Conservation (phyloP, 1,140 invertebrate genomes). For the Lutraria rhynchaena region DNA sequence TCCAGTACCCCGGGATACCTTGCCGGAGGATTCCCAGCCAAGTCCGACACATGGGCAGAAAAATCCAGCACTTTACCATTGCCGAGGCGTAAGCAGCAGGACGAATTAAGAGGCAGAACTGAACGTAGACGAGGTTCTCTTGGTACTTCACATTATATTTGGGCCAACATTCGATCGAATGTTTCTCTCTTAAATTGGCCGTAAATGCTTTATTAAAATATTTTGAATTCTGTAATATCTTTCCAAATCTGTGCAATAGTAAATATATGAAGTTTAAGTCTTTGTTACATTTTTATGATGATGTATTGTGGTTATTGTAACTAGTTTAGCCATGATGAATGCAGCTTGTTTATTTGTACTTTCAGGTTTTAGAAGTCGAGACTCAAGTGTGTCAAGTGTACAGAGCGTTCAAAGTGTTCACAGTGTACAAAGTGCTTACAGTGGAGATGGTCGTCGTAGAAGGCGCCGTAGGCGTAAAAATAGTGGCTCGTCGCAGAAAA, state of each 20-base stretch:
- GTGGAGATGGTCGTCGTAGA: slow-evolving; percentile 29
- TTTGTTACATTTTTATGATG: no score
- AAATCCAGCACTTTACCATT: slow-evolving; percentile 45
- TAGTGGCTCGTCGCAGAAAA: slow-evolving; percentile 40
- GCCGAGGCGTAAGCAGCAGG: slow-evolving; percentile 19
- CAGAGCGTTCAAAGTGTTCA: slow-evolving; percentile 52
- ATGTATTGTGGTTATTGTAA: no score
- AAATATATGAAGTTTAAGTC: no score
- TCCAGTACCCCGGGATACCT: slow-evolving; percentile 42
- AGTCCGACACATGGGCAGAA: background rate
- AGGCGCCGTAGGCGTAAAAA: slow-evolving; percentile 39
- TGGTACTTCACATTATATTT: slow-evolving; percentile 15
- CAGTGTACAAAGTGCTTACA: slow-evolving; percentile 53
- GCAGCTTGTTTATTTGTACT: no score
- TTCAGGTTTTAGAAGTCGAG: slow-evolving; percentile 49
- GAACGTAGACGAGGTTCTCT: slow-evolving; percentile 53
- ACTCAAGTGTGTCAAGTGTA: slow-evolving; percentile 48
- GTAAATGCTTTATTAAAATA: no score
- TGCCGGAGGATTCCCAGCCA: background rate
- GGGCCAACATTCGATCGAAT: no score
- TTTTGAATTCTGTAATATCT: no score
- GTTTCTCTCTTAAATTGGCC: no score
- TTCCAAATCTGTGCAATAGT: no score
- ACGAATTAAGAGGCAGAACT: slow-evolving; percentile 27
- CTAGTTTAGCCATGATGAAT: no score